Evolutionary conservation across 2,888 invertebrate genomes (phyloP), one percentile per base, ranked within the genome.

Genomic region (Alcis repandata): DNA sequence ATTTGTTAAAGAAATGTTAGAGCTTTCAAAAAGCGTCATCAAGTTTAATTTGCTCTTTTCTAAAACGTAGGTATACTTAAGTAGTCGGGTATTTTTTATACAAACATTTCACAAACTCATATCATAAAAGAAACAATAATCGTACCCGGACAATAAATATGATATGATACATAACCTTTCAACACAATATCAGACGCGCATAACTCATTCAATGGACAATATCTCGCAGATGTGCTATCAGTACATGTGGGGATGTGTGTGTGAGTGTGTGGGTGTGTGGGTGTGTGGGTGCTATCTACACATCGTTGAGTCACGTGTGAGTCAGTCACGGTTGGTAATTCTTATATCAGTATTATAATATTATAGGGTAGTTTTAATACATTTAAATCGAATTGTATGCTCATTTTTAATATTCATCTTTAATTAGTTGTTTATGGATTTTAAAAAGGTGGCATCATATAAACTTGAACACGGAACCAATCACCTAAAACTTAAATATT

Each of bases 181-280:
- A 48, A 61, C 61, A 1, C 19, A 20, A 40, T 71, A 68, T 68
- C 70, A 53, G 10, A 38, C 27, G 15, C 58, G 33, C 38, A 61
- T 67, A 68, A 59, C 45, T 71, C 56, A 69, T 71, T 62, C 46
- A 62, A 64, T 66, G 67, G 61, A 69, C 67, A 67, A 65, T 68
- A 60, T 59, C 52, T 20, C 0, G 27, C 52, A 59, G 68, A 69
- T 71, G 65, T 59, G 13, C 57, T 65, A 67, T 46, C 45, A 48
- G 13, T 10, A 1, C n/a, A 22, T 19, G 13, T 40, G 38, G 46
- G 20, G 46, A 38, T 33, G 27, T 59, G 58, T 51, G 45, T n/a
- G n/a, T 10, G 2, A 17, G 36, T 19, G 13, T 40, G 38, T 54
- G 20, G 46, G 46, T 33, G 27, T 59, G 58, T 51, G 45, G 1